Evolutionary conservation across 2,797 vertebrate species (phyloP), one percentile per base, ranked within the genome.

Genomic region (Galaxias olidus): DNA sequence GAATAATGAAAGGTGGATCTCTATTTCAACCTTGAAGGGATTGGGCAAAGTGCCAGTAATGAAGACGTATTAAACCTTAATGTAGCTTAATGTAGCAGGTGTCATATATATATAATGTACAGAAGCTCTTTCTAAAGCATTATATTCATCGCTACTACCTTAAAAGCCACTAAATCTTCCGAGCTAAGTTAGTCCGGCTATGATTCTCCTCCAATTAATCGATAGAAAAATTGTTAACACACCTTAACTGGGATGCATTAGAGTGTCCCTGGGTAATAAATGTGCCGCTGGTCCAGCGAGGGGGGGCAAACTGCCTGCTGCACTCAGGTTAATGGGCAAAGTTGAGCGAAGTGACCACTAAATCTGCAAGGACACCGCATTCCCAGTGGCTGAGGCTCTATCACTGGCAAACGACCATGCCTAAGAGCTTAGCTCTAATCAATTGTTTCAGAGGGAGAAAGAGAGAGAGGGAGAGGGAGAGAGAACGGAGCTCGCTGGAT

Each of bases 41-140:
- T 93, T 93, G 92, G 96, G 96, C 95, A 90, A 83, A 86, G 86
- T 93, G 95, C 96, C 97, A 97, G 96, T 98, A 99, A 99, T 99
- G 96, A 98, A 99, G 97, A 98, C 92, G 88, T 96, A 99, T 98
- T 95, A 98, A 96, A 95, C 90, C 96, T 98, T 98, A 98, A 99
- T 99, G 96, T 91, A 97, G 94, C 96, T 96, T 98, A 98, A 98
- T 98, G 96, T 96, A 98, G 96, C 96, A 97, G 95, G 94, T 98
- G 97, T 96, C 96, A 94, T 95, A 95, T 96, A 92, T 93, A 92
- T 93, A 91, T 97, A 96, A 97, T 96, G 97, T 97, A 95, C 93
- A 93, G 93, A 96, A 95, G 94, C 97, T 98, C 93, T 98, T 98
- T 96, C 94, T 94, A 96, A 98, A 95, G 94, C 95, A 96, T 98